Conservation (phyloP, 2,113 vertebrate species). For the Oreocharis arfaki region DNA sequence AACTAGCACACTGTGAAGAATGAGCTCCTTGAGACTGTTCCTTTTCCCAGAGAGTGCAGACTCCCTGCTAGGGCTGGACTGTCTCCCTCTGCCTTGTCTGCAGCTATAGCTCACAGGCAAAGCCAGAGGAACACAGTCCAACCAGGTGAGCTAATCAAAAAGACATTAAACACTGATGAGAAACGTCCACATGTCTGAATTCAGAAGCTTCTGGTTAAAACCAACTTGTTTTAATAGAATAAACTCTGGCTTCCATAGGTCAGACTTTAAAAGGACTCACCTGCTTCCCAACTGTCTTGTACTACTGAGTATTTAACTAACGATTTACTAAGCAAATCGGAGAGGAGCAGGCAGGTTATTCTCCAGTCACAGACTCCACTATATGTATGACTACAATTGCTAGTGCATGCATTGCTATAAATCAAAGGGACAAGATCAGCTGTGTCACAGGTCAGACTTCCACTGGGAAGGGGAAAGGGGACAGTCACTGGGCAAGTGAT, state of each 20-base stretch:
- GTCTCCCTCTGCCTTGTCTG: neutral
- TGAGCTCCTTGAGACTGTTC: slow-evolving; percentile 27
- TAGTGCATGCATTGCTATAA: slow-evolving; percentile 58
- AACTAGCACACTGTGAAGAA: slow-evolving; percentile 6
- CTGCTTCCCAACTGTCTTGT: slow-evolving; percentile 40
- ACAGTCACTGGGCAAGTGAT: neutral
- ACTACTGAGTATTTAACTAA: neutral
- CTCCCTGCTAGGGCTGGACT: neutral
- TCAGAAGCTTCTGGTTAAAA: slow-evolving; percentile 7
- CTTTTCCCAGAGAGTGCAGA: neutral
- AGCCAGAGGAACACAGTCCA: neutral
- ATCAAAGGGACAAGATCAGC: slow-evolving; percentile 52
- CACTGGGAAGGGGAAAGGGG: slow-evolving; percentile 14
- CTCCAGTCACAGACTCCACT: slow-evolving; percentile 54
- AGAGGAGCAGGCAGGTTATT: slow-evolving; percentile 67
- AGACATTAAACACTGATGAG: neutral
- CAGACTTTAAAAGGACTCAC: slow-evolving; percentile 45
- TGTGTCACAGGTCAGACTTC: slow-evolving; percentile 31
- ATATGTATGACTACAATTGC: slow-evolving; percentile 4
- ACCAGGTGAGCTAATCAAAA: neutral
- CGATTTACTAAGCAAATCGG: neutral
- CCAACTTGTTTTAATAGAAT: neutral
- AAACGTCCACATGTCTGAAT: neutral
- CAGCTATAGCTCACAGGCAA: neutral
- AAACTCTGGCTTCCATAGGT: neutral